Evolutionary conservation across 2,797 vertebrate genomes (phyloP), one percentile per base, ranked within the genome.

Genomic region (Sebastes steindachneri): DNA sequence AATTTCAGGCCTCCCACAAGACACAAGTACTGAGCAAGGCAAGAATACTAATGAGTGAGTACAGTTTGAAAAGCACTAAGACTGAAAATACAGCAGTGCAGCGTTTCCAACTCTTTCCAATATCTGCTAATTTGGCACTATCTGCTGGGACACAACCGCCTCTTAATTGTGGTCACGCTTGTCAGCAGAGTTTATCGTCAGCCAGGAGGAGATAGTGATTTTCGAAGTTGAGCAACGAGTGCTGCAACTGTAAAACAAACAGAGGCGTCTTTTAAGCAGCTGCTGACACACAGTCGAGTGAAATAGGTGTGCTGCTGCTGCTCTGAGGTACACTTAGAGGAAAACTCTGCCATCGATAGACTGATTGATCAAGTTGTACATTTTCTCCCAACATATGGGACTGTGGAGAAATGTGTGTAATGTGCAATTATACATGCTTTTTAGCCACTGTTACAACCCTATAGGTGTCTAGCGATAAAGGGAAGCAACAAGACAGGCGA

Each of bases 11-110:
- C 68, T 77, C 68, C 76, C 58, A 70, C 78, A 60, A 66, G 75
- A 79, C 83, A 80, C 28, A 55, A 58, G 62, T 26, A 60, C 67
- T 5, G 48, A 82, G 64, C 48, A 70, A 55, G 53, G 70, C 69
- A 78, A 77, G 84, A 82, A 85, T 88, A 85, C 67, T 59, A 84
- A 84, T 62, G 82, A 86, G 19, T 8, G 71, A 67, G 17, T 51
- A 69, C 45, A 75, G 60, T 69, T 68, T 3, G 29, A 79, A 70
- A 82, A 82, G 26, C 48, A 69, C 53, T 10, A 9, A 66, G 28
- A 55, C 10, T 67, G 37, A 37, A 66, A 54, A 58, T n/a, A 68
- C 41, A 60, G 59, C 48, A 57, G 51, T 29, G 29, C 73, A 69
- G 59, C 2, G 0, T 51, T 33, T 82, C 55, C 45, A 66, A 33